These are phyloP conservation scores for Sialia sialis DNA, from an alignment of 2,113 vertebrate genomes.

Conservation along the genomic window DNA sequence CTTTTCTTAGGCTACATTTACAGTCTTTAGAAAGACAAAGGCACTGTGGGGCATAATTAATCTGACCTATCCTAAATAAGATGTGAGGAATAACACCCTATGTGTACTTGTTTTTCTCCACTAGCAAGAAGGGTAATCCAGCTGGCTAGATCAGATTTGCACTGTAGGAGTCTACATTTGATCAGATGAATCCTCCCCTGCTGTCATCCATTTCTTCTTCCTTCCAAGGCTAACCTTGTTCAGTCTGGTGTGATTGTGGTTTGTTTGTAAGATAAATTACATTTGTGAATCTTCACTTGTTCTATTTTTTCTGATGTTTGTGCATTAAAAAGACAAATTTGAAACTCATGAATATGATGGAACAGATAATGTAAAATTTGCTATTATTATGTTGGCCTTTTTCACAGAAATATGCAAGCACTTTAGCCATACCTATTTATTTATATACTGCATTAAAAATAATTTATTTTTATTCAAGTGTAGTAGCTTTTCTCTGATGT, in stretches of 20 bases:
- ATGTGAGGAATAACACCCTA: conserved; percentile 23
- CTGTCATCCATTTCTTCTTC: conserved; percentile 11
- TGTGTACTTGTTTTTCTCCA: conserved; percentile 40
- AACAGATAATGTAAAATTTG: neutral
- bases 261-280: neutral
- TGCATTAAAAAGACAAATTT: neutral
- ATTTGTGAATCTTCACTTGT: neutral
- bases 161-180: conserved; percentile 48
- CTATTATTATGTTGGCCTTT: neutral
- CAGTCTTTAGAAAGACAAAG: conserved; percentile 19
- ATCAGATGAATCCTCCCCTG: conserved; percentile 29
- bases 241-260: neutral
- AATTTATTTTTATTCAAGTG: neutral
- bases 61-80: conserved; percentile 39
- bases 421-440: neutral
- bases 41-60: conserved; percentile 37
- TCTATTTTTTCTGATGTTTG: neutral
- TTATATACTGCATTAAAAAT: neutral
- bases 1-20: neutral
- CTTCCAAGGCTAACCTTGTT: conserved; percentile 7
- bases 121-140: conserved; percentile 30
- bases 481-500: neutral
- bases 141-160: conserved; percentile 39
- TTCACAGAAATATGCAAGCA: neutral
- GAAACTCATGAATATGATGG: neutral